A percentile compares a stretch with the other conserved stretches of the same genome.
These are phyloP conservation scores for Chromis chromis DNA, from an alignment of 2,797 vertebrate genomes.

Conservation along the genomic window DNA sequence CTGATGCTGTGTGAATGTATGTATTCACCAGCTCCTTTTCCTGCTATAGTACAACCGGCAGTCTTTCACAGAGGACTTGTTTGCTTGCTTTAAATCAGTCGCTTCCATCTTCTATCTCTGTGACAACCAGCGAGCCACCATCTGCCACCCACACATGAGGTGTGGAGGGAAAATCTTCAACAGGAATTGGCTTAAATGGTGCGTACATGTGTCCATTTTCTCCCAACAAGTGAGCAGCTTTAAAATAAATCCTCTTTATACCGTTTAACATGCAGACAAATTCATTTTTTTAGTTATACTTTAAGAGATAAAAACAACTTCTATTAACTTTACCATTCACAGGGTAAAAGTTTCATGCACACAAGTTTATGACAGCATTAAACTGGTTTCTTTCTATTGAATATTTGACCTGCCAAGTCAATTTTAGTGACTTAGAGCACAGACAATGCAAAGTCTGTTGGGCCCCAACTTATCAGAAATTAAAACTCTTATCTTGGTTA, in stretches of 20 bases:
- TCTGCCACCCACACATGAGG: conserved; percentile 70
- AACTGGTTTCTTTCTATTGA: conserved; percentile 37
- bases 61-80: conserved; percentile 44
- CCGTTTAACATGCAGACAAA: neutral
- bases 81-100: conserved; percentile 64
- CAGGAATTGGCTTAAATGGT: conserved; percentile 45
- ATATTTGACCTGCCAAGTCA: conserved; percentile 64
- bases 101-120: conserved; percentile 61
- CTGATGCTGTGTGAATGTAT: conserved; percentile 1
- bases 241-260: conserved; percentile 10
- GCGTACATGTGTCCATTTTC: conserved; percentile 27
- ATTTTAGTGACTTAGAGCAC: conserved; percentile 56
- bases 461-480: conserved; percentile 73
- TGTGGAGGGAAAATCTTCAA: conserved; percentile 55
- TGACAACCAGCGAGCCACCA: conserved; percentile 66
- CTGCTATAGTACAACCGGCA: conserved; percentile 9
- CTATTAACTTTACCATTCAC: conserved; percentile 32
- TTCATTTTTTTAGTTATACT: conserved; percentile 15
- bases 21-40: neutral
- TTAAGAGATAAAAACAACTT: conserved; percentile 39
- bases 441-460: conserved; percentile 66
- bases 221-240: conserved; percentile 37
- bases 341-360: conserved; percentile 49
- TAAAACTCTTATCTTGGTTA: conserved; percentile 73
- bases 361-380: conserved; percentile 37